Base-by-base conservation (phyloP, 1,140 invertebrate genomes). In the Bombus polaris region DNA sequence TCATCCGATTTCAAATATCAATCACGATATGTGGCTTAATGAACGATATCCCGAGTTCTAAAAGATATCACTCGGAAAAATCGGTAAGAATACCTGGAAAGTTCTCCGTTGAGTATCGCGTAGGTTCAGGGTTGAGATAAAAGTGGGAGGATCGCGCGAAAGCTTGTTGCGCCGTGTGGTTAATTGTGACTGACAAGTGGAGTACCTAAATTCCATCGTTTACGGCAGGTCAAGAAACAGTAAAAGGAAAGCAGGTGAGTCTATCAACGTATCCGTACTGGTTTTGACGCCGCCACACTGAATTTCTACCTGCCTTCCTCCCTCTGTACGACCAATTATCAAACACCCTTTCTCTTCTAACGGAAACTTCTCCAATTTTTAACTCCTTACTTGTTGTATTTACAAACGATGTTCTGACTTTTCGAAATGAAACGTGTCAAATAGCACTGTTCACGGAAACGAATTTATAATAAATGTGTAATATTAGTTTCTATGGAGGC, bases 181-280 rank as follows among this genome's bases (percentile, higher is more conserved):
- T 85, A 85, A 85, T 85, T 85, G 37, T 47, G 28, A 18, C 42
- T 39, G 76, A 35, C 83, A 85, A 85, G 83, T 81, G 78, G 83
- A 85, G 78, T 87, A 87, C 72, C 86, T 90, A 76, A 90, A 90
- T 90, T 90, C 88, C 76, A 77, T 39, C 42, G 89, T 90, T 90
- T 90, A 90, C 76, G 78, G 86, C 86, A 72, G 89, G 89, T 90
- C 89, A 90, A 90, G 87, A 90, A 90, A 90, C 89, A 90, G 86
- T 90, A 90, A 90, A 88, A 88, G 85, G 88, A 90, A 90, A 90
- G 89, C 89, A 83, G 83, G 86, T 82, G 80, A 87, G 66, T 65
- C 57, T 78, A 89, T 76, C 78, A 75, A 42, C 35, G 42, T 47
- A 57, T 39, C 53, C 32, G 85, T 59, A 71, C 86, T 71, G 86